Evolutionary conservation across 1,140 invertebrate genomes (phyloP).

Genomic region (Rhopalosiphum maidis): DNA sequence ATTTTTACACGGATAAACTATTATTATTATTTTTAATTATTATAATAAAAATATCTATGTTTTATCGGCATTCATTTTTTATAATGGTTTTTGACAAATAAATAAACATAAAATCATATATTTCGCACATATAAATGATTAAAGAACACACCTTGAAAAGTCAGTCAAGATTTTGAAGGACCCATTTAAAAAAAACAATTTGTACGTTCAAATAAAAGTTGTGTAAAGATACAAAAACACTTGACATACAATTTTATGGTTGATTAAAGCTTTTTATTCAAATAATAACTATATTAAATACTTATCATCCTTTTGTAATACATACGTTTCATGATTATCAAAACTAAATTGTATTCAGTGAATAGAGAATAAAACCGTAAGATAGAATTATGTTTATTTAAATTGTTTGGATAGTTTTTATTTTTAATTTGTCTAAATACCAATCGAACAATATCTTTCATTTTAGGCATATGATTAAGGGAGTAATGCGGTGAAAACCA

Average conservation of each 20-base stretch:
- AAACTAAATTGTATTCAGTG: neutral
- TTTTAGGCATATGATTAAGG: too few species aligned
- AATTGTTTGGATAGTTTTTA: neutral
- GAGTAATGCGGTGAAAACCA: too few species aligned
- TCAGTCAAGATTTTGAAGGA: too few species aligned
- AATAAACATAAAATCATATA: neutral
- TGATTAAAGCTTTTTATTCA: neutral
- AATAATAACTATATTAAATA: neutral
- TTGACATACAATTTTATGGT: neutral
- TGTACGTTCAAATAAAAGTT: neutral
- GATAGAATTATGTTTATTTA: too few species aligned
- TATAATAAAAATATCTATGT: too few species aligned
- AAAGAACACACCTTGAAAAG: too few species aligned
- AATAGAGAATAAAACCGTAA: neutral
- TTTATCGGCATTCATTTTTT: too few species aligned
- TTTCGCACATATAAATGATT: neutral
- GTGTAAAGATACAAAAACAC: neutral
- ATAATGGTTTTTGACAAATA: too few species aligned
- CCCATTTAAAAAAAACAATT: neutral
- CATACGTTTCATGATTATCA: neutral
- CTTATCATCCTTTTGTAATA: neutral
- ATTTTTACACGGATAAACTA: too few species aligned
- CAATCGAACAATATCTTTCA: too few species aligned
- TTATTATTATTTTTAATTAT: too few species aligned
- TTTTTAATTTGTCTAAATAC: neutral